Evolutionary conservation across 2,113 vertebrate species (phyloP).

Genomic region (Myotis brandtii): DNA sequence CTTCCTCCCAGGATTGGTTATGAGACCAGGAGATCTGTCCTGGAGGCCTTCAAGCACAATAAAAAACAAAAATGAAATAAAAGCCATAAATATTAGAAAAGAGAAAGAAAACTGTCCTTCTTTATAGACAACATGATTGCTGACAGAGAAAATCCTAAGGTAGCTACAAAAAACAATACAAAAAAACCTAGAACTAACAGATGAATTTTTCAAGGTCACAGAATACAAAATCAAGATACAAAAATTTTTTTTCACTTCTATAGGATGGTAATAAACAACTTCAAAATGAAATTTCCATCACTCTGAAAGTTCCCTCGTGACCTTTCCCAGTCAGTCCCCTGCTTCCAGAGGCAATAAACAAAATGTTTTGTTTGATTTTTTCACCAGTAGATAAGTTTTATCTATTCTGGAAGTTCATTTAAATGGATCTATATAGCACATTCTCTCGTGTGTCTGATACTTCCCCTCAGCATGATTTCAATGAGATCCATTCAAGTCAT

Average conservation of each 20-base stretch:
- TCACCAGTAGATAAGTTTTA: not conserved
- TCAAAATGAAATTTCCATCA: not conserved
- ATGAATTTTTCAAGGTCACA: not conserved
- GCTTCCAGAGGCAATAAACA: not conserved
- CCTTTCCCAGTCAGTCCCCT: not conserved
- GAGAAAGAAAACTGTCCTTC: not conserved
- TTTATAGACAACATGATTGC: not conserved
- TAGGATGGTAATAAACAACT: not conserved
- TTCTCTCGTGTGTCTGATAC: not conserved
- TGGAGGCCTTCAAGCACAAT: not conserved
- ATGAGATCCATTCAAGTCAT: not conserved
- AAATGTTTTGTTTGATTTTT: not conserved
- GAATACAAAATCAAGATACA: not conserved
- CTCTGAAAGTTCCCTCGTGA: not conserved
- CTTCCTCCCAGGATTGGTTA: not conserved
- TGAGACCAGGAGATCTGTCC: not conserved
- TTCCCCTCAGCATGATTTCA: constrained; percentile 18
- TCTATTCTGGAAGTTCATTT: not conserved
- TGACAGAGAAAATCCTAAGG: not conserved
- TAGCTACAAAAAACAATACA: not conserved
- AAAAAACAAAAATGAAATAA: not conserved
- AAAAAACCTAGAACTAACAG: not conserved
- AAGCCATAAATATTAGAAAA: not conserved
- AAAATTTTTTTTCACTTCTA: not conserved
- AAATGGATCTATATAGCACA: not conserved